A percentile compares a stretch with the other conserved stretches of the same genome.
Conservation (phyloP, 2,113 vertebrate genomes). For the Glaucidium brasilianum region DNA sequence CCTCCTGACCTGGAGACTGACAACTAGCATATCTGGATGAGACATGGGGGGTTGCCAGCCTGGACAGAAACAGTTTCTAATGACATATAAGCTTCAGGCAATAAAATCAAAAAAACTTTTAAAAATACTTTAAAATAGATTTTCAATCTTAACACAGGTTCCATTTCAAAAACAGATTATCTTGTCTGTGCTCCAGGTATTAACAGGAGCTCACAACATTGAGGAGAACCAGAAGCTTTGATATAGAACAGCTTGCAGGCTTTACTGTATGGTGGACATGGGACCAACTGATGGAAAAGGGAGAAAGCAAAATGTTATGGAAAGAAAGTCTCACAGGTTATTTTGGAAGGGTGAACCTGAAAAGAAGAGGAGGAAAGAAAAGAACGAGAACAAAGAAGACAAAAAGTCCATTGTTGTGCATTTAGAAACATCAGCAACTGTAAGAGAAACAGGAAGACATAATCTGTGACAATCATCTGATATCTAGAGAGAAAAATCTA, state of each 20-base stretch:
- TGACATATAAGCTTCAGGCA: background rate
- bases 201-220: fast-evolving
- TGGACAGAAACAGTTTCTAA: background rate
- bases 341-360: background rate
- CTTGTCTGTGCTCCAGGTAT: background rate
- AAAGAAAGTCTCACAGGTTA: background rate
- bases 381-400: background rate
- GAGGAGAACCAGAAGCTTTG: background rate
- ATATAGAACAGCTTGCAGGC: background rate
- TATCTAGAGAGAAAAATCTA: background rate
- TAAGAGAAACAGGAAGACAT: background rate
- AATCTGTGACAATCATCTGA: background rate
- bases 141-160: background rate
- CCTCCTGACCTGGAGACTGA: slow-evolving; percentile 2
- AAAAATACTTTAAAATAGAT: background rate
- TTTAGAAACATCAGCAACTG: background rate
- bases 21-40: background rate
- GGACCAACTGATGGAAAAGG: fast-evolving
- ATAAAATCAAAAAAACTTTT: background rate
- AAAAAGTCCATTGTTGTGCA: background rate
- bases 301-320: background rate
- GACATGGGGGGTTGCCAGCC: background rate
- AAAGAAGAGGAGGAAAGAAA: background rate
- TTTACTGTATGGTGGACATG: background rate
- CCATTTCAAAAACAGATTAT: background rate